Evolutionary conservation across 2,113 vertebrate genomes (phyloP).

Genomic region (Chamaetylas fuelleborni): DNA sequence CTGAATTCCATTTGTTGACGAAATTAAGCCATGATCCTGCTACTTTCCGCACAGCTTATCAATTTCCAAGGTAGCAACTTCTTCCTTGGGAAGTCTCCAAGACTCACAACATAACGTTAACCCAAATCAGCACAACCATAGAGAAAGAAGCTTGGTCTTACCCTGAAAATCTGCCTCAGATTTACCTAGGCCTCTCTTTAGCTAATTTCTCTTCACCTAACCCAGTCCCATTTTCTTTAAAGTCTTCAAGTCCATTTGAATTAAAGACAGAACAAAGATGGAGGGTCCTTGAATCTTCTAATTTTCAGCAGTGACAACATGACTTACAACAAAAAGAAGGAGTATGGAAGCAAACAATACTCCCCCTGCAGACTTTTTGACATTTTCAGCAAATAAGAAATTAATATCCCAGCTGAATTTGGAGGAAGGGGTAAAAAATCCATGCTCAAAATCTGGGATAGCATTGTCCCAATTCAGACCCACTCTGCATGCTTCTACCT

Average conservation of each 20-base stretch:
- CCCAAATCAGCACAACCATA: neutral
- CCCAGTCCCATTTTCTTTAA: neutral
- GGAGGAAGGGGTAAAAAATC: neutral
- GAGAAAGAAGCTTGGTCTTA: neutral
- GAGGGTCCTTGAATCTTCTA: neutral
- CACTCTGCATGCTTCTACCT: neutral
- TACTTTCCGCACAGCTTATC: neutral
- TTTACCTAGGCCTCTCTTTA: neutral
- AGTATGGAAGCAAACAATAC: neutral
- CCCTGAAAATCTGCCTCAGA: neutral
- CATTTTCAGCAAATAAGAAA: neutral
- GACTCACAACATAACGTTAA: neutral
- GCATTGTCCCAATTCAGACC: neutral
- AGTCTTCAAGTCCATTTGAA: neutral
- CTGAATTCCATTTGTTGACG: neutral
- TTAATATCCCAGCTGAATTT: neutral
- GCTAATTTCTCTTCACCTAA: neutral
- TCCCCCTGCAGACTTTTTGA: neutral
- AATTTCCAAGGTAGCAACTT: neutral
- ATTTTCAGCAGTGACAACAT: neutral
- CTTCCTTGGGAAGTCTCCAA: neutral
- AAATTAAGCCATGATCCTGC: neutral
- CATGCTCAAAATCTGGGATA: neutral
- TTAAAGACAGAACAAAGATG: neutral
- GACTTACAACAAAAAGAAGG: neutral